phyloP scores from a whole-genome alignment of 2,888 invertebrate genomes.

The Trichacis sp. region DNA sequence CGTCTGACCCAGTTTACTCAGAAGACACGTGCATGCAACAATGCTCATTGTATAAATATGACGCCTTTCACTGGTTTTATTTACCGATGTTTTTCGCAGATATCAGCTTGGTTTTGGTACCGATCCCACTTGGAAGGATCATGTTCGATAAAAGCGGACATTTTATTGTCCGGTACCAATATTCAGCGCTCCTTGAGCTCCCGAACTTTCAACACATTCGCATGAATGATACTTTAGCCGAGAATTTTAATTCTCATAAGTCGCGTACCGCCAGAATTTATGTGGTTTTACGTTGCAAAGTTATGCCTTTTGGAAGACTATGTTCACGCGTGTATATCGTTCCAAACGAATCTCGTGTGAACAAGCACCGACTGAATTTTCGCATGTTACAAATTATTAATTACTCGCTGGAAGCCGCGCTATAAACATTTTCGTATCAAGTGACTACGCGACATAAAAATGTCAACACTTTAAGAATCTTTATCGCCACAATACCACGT shows the following conservation, averaged over 20 bases:
- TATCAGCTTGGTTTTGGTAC: conserved; percentile 36
- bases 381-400: conserved; percentile 28
- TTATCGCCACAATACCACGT: not conserved
- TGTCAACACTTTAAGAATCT: not conserved
- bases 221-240: too few relatives aligned
- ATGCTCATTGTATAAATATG: conserved; percentile 37
- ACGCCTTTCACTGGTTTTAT: conserved; percentile 40
- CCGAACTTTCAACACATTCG: conserved; percentile 15
- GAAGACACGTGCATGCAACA: too few relatives aligned
- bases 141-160: conserved; percentile 36
- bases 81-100: conserved; percentile 37
- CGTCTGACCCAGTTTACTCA: conserved; percentile 50
- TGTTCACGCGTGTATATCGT: conserved; percentile 15
- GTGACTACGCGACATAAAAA: not conserved
- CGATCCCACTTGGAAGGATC: conserved; percentile 34
- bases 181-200: conserved; percentile 12
- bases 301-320: conserved; percentile 39
- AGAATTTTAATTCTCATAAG: conserved; percentile 45
- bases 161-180: conserved; percentile 42
- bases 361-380: conserved; percentile 16
- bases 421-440: not conserved
- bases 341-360: not conserved
- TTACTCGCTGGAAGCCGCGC: conserved; percentile 23
- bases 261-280: conserved; percentile 52
- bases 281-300: conserved; percentile 55